Conservation (phyloP, 92 coral and sea anemone genomes). For the Isaurus tuberculatus region DNA sequence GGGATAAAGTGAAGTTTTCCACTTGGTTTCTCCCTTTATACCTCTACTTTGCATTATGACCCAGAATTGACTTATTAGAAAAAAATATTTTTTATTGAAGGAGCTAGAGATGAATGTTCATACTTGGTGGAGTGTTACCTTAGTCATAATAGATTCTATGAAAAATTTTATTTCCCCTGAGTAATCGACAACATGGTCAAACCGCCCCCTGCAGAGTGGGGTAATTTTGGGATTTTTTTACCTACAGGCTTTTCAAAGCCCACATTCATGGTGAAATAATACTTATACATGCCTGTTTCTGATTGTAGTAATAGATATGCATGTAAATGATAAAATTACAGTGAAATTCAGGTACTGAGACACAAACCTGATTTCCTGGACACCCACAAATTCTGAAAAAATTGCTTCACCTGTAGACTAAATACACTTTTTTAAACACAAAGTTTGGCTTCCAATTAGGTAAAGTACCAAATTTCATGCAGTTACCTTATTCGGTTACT, state of each 20-base stretch:
- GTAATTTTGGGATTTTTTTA: conserved; percentile 9
- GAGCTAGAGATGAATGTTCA: conserved; percentile 29
- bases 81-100: conserved; percentile 30
- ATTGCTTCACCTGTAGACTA: too few relatives aligned
- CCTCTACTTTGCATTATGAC: neutral
- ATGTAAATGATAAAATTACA: too few relatives aligned
- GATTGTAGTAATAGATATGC: too few relatives aligned
- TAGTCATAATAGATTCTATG: conserved; percentile 23
- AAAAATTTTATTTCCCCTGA: conserved; percentile 1
- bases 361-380: too few relatives aligned
- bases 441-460: too few relatives aligned
- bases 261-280: neutral
- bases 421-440: too few relatives aligned
- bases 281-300: too few relatives aligned
- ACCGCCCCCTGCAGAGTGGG: conserved; percentile 31
- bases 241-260: conserved; percentile 25
- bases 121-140: conserved; percentile 36
- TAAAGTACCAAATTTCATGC: too few relatives aligned
- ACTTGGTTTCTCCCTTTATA: neutral
- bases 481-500: too few relatives aligned
- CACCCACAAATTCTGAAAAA: too few relatives aligned
- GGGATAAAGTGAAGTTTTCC: neutral
- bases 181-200: conserved; percentile 29
- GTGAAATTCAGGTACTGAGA: too few relatives aligned
- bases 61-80: neutral